Evolutionary conservation across 2,797 vertebrate genomes (phyloP).

Genomic region (Scomberomorus guttatus): DNA sequence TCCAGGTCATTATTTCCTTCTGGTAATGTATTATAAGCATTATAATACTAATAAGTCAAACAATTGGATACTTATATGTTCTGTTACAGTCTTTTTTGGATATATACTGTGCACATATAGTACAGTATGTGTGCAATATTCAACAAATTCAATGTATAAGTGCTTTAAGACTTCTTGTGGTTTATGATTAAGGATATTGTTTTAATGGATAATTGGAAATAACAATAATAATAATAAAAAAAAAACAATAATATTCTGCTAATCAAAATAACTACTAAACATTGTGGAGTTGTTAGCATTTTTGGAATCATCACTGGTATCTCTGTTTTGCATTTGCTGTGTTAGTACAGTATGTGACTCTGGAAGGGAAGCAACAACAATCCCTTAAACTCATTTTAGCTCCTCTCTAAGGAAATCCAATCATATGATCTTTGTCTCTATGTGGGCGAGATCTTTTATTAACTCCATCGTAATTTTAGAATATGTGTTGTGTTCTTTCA

Average conservation of each 20-base stretch:
- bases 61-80: background rate
- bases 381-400: background rate
- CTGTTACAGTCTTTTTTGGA: background rate
- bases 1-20: background rate
- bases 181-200: background rate
- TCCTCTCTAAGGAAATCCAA: conserved; percentile 18
- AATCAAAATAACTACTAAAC: conserved; percentile 18
- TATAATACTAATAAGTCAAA: background rate
- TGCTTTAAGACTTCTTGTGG: background rate
- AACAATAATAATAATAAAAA: background rate
- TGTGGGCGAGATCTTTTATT: conserved; percentile 39
- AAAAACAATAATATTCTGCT: background rate
- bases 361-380: conserved; percentile 8
- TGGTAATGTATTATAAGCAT: background rate
- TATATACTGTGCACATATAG: background rate
- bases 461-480: conserved; percentile 33
- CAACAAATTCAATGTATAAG: background rate
- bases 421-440: conserved; percentile 14
- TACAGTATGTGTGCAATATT: background rate
- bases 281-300: conserved; percentile 1
- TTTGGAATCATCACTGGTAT: background rate
- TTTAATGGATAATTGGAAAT: background rate
- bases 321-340: conserved; percentile 29
- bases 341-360: conserved; percentile 2
- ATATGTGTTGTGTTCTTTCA: conserved; percentile 42